Base-by-base conservation (phyloP, 2,888 invertebrate species). In the Panzeria rudis region DNA sequence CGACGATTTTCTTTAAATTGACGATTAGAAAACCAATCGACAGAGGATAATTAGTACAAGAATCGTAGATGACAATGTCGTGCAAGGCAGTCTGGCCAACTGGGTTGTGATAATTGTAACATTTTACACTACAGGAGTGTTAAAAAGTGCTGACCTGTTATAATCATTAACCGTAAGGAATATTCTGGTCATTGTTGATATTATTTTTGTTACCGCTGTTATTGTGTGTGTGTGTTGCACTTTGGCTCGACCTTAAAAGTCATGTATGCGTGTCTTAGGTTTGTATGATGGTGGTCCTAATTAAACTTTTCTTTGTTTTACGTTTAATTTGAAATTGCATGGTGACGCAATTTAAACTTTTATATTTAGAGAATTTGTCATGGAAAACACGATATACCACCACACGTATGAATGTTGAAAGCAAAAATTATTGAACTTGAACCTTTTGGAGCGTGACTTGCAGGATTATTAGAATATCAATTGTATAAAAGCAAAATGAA, bases 361-460 rank as follows among this genome's bases (percentile, higher is more conserved):
- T 32, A 17, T 15, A 47, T 50, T 25, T 44, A 79, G 64, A 66
- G 78, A 68, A 50, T 41, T 64, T 35, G 50, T 68, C 15, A 54
- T 38, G 54, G 25, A 52, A 69, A 54, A 38, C 35, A 69, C 38
- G 35, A 69, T 13, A 25, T n/a, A 44, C 32, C 25, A 25, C 7
- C n/a, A 0, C n/a, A 17, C 35, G 23, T 69, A 54, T 13, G 20
- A 69, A 52, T 8, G 41, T 61, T 59, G 44, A 59, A 79, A 61
- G 9, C 17, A 47, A 66, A 82, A 82, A 72, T 76, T 82, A 82
- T 86, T 82, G 86, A 86, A 86, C 86, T 86, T 82, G 84, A 86
- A 82, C 78, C 78, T 76, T 82, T 82, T 68, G 84, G 76, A 86
- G 84, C 86, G 84, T 86, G 86, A 86, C 86, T 84, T 86, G 78